Base-by-base conservation (phyloP, 2,113 vertebrate species). In the Ammodytes dubius region DNA sequence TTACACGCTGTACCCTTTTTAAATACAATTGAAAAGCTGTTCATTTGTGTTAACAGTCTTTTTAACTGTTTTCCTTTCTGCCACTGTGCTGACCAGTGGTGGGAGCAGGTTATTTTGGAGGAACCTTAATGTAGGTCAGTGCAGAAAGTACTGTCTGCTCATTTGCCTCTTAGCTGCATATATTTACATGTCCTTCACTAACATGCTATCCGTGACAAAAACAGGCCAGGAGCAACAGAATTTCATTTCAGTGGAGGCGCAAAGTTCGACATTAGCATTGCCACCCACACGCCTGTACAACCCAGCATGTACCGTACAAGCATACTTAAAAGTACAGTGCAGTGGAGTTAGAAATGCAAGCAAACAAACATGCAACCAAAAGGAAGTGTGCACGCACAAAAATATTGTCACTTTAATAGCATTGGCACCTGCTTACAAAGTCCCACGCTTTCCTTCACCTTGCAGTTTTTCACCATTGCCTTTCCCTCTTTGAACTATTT, bases 211-310 rank as follows among this genome's bases (percentile, higher is more conserved):
- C 61, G 37, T 61, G 39, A 60, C 60, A 40, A 59, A 59, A 71
- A 61, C 43, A 52, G 53, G 52, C 65, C 35, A 54, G 53, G 40
- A 66, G 82, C 59, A 40, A 58, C 15, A 43, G 4, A 59, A 65
- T 14, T 42, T 70, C 2, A 27, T 39, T 65, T 66, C 43, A 37
- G n/a, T 0, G 2, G 46, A 42, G 39, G 37, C 43, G 66, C 53
- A 61, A 76, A 66, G 69, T 49, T 68, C 4, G 37, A 61, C 69
- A 83, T 63, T 72, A 50, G 45, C n/a, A 68, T 73, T 40, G 46
- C 39, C 68, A 77, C 73, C 78, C 60, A 76, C 72, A 17, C 4
- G 0, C 59, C 58, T 39, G n/a, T 46, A 49, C n/a, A 79, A 59
- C 5, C 13, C 45, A 9, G 7, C n/a, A 59, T 15, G 15, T 46